Base-by-base conservation (phyloP, 2,113 vertebrate species). In the Eurystomus gularis region DNA sequence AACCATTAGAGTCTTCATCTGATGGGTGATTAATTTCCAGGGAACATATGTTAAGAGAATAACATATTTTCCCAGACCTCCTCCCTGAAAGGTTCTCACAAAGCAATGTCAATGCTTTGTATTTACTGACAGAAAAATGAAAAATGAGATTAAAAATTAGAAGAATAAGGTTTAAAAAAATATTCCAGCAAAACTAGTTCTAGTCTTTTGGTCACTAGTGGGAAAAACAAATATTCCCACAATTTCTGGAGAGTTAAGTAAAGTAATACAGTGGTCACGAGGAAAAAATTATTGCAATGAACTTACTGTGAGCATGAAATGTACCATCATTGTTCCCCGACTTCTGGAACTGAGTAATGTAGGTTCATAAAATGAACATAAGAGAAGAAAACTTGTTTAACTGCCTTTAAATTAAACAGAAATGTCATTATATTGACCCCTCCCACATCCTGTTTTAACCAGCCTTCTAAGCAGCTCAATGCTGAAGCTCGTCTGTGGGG, bases 1-100 rank as follows among this genome's bases (percentile, higher is more conserved):
- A 94, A 37, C 35, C 86, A 81, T 86, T 93, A 93, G 33, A 48
- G 86, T 90, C 82, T 83, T 86, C 42, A 72, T 71, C 44, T 69
- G 35, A 81, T 35, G 71, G 60, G 35, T 78, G 72, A 92, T 90
- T 88, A 86, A 82, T 89, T 94, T 90, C 44, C 44, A 72, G 21
- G 21, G 29, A 86, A 72, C 57, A 82, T 71, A 91, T 87, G 81
- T 84, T 73, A 83, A 66, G 64, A 80, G 52, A 80, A 29, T 70
- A 83, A 66, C 4, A 1, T 57, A 28, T 88, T 83, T 81, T n/a
- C n/a, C 77, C 16, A 80, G 51, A 66, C 20, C 31, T 82, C 21
- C 31, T 88, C 61, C 44, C 48, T 26, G 13, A 75, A 88, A 35
- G 2, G 1, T 26, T 82, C 42, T 66, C 48, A 25, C 64, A 58